Conservation (phyloP, 1,140 invertebrate genomes). For the Sipha flava region DNA sequence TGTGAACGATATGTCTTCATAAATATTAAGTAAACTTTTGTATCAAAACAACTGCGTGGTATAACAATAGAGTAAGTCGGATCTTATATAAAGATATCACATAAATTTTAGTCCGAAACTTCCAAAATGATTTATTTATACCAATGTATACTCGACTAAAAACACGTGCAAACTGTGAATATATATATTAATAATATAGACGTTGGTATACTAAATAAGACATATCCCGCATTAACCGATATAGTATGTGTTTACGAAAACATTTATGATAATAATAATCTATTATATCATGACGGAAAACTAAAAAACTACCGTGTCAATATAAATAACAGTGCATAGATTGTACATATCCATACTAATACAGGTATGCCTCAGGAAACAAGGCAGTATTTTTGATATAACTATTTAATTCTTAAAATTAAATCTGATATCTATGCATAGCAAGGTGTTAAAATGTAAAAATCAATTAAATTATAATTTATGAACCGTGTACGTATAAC, state of each 20-base stretch:
- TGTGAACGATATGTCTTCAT: background rate
- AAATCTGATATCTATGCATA: background rate
- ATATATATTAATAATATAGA: too few relatives aligned
- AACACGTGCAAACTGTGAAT: background rate
- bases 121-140: background rate
- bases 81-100: background rate
- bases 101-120: background rate
- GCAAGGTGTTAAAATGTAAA: background rate
- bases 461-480: background rate
- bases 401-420: background rate
- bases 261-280: too few relatives aligned
- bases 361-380: background rate
- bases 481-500: background rate
- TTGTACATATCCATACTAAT: background rate
- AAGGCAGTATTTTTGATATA: background rate
- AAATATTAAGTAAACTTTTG: background rate
- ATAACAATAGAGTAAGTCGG: background rate
- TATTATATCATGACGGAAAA: too few relatives aligned
- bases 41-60: background rate
- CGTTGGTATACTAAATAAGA: too few relatives aligned
- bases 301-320: background rate
- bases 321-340: background rate
- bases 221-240: too few relatives aligned
- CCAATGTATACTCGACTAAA: too few relatives aligned
- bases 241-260: too few relatives aligned